Conservation (phyloP, 2,113 vertebrate genomes). For the Microtus ochrogaster region DNA sequence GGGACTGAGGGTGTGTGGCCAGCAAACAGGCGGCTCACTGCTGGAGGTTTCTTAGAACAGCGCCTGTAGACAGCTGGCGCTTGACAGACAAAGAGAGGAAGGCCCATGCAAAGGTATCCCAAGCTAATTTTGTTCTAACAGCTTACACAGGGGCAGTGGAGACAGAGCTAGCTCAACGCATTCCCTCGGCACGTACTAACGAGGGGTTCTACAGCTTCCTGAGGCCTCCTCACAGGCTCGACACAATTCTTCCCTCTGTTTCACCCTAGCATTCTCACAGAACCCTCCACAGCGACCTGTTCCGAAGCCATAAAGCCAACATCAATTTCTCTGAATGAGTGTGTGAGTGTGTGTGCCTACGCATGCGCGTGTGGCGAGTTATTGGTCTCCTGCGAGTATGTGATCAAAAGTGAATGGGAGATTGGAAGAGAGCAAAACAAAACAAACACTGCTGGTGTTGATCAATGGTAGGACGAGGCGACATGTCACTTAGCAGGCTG, state of each 20-base stretch:
- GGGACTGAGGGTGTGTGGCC: not conserved
- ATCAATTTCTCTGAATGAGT: constrained; percentile 54
- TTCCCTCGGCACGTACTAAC: too few relatives aligned
- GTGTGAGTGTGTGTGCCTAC: not conserved
- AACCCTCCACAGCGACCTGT: constrained; percentile 65
- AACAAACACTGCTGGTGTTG: constrained; percentile 66
- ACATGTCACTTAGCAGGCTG: not conserved
- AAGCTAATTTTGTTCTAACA: too few relatives aligned
- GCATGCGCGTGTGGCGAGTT: constrained; percentile 43
- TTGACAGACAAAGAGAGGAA: not conserved
- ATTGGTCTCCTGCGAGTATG: constrained; percentile 80
- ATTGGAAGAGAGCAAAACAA: constrained; percentile 65
- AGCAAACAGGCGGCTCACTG: fast-evolving
- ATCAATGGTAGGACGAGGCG: not conserved
- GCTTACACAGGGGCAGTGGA: not conserved
- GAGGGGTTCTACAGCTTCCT: not conserved
- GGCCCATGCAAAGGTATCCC: fast-evolving
- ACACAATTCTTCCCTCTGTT: too few relatives aligned
- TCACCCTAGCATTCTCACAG: fast-evolving
- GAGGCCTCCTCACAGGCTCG: not conserved
- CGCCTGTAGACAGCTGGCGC: not conserved
- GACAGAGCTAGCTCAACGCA: not conserved
- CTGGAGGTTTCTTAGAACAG: not conserved
- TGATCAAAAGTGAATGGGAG: constrained; percentile 80
- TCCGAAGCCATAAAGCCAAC: constrained; percentile 47